These are phyloP conservation scores for Lasiurus borealis DNA, from an alignment of 2,113 vertebrate species.

Conservation along the genomic window DNA sequence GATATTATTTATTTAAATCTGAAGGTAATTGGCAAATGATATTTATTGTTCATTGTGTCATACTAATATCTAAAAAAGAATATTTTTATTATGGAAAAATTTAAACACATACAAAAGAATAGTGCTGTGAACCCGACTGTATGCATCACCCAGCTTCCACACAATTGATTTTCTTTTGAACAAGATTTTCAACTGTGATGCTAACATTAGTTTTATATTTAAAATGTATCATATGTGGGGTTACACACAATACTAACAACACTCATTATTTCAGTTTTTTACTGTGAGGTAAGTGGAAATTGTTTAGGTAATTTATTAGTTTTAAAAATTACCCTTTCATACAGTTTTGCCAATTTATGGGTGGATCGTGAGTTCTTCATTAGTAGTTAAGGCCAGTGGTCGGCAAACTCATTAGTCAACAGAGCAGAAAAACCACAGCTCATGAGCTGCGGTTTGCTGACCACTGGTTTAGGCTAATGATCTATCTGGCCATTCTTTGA, in stretches of 20 bases:
- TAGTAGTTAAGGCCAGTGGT: not conserved
- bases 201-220: conserved; percentile 53
- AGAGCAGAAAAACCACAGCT: too few species aligned
- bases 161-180: not conserved
- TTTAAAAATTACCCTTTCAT: not conserved
- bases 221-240: not conserved
- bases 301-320: conserved; percentile 3
- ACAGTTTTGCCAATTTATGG: not conserved
- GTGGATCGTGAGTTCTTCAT: not conserved
- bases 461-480: not conserved
- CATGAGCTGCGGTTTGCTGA: too few species aligned
- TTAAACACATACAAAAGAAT: not conserved
- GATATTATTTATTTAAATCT: conserved; percentile 23
- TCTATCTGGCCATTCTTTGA: not conserved
- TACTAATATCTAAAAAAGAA: conserved; percentile 39
- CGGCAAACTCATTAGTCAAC: too few species aligned
- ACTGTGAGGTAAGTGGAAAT: not conserved
- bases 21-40: not conserved
- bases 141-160: not conserved
- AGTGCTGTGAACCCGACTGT: not conserved
- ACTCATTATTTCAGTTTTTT: conserved; percentile 21
- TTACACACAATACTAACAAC: conserved; percentile 15
- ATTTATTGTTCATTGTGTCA: conserved; percentile 31
- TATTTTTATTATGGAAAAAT: conserved; percentile 16
- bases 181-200: not conserved